A percentile compares a stretch with the other conserved stretches of the same genome.
Evolutionary conservation across 2,888 invertebrate genomes (phyloP).

Genomic region (Brenthis hecate): DNA sequence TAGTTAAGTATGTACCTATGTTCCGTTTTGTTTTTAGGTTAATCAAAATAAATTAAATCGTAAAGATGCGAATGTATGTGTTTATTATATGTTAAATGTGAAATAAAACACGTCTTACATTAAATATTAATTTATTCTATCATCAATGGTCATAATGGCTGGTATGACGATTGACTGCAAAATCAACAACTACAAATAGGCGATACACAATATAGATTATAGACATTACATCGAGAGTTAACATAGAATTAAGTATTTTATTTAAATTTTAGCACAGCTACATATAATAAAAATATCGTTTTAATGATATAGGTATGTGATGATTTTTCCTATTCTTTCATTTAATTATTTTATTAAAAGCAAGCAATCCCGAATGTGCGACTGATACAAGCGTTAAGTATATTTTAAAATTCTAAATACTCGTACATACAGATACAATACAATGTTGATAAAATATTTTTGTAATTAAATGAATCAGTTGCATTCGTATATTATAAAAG

Average conservation of each 20-base stretch:
- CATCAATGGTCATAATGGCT: constrained; percentile 81
- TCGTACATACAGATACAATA: neutral
- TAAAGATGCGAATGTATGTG: too few relatives aligned
- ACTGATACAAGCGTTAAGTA: too few relatives aligned
- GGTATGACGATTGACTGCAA: constrained; percentile 72
- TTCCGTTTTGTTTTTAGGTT: too few relatives aligned
- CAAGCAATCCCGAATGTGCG: too few relatives aligned
- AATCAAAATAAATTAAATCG: too few relatives aligned
- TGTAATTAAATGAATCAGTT: neutral
- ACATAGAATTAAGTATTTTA: constrained; percentile 14
- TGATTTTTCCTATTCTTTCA: neutral
- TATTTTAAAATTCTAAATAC: too few relatives aligned
- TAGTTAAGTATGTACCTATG: too few relatives aligned
- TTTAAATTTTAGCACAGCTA: neutral
- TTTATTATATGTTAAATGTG: too few relatives aligned
- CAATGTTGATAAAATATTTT: neutral
- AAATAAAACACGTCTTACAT: constrained; percentile 51
- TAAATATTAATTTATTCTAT: constrained; percentile 72
- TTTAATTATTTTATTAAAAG: too few relatives aligned
- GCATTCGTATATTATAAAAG: neutral
- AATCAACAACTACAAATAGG: constrained; percentile 21
- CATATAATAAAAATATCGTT: neutral
- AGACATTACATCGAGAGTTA: constrained; percentile 18
- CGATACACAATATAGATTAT: constrained; percentile 2
- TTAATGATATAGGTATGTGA: too few relatives aligned